Conservation (phyloP, 2,113 vertebrate genomes). For the Leucoraja erinaceus region DNA sequence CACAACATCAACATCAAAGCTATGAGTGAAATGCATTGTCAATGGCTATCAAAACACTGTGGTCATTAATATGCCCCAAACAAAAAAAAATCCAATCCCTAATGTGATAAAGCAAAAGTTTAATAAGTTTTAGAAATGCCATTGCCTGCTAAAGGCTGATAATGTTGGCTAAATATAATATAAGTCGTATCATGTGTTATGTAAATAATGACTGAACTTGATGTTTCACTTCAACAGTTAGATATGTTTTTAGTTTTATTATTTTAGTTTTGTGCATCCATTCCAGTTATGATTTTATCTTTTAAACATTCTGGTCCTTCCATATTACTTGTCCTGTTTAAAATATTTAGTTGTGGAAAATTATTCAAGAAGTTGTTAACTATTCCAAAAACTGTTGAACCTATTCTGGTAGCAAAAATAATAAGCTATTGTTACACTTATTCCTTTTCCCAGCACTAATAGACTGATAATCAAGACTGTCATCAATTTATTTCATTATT, state of each 20-base stretch:
- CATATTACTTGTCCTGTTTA: constrained; percentile 1
- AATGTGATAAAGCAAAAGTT: neutral
- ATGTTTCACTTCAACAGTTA: neutral
- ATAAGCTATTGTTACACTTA: neutral
- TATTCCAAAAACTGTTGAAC: neutral
- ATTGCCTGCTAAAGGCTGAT: neutral
- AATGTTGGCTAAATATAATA: neutral
- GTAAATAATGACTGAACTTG: neutral
- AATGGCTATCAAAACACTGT: too few relatives aligned
- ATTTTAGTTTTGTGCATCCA: neutral
- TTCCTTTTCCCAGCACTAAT: neutral
- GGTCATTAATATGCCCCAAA: too few relatives aligned
- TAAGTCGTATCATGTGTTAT: neutral
- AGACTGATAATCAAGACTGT: neutral
- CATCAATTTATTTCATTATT: neutral
- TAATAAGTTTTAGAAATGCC: neutral
- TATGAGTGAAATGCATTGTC: too few relatives aligned
- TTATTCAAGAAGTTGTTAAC: neutral
- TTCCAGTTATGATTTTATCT: neutral
- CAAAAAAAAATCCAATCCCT: neutral
- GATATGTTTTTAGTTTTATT: neutral
- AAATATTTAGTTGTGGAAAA: neutral
- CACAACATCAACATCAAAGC: too few relatives aligned
- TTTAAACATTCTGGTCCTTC: neutral
- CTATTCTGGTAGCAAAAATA: neutral